Conservation (phyloP, 2,113 vertebrate genomes). For the Cranoglanis bouderius region DNA sequence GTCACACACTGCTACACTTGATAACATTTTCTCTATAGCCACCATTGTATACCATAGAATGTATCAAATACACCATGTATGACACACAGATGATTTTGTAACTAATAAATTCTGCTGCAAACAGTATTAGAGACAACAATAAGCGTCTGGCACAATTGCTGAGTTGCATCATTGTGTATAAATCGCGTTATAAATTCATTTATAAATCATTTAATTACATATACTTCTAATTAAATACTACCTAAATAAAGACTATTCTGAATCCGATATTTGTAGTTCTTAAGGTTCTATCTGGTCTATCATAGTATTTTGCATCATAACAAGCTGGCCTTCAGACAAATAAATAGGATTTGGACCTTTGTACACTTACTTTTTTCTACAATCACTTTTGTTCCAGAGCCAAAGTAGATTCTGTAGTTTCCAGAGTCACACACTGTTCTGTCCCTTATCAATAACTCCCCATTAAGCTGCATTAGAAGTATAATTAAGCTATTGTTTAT, state of each 20-base stretch:
- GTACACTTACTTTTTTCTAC: not conserved
- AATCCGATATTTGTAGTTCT: not conserved
- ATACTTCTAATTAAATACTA: not conserved
- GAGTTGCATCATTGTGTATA: not conserved
- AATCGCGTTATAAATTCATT: not conserved
- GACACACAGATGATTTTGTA: not conserved
- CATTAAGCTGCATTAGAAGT: too few relatives aligned
- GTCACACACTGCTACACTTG: conserved; percentile 42
- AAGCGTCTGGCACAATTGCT: not conserved
- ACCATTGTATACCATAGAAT: too few relatives aligned
- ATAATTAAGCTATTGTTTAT: not conserved
- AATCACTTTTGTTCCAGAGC: conserved; percentile 31
- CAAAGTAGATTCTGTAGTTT: conserved; percentile 47
- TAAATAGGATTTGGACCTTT: not conserved
- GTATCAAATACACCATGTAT: conserved; percentile 27
- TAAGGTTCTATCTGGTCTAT: not conserved
- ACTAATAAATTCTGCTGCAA: not conserved
- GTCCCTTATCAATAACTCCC: conserved; percentile 40
- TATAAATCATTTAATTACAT: not conserved
- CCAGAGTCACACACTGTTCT: conserved; percentile 41
- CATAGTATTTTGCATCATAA: not conserved
- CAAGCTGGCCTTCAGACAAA: too few relatives aligned
- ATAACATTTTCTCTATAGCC: not conserved
- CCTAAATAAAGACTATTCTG: not conserved
- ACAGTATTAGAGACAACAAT: not conserved